Evolutionary conservation across 2,888 invertebrate genomes (phyloP), one percentile per base, ranked within the genome.

Genomic region (Parnassius orleans): DNA sequence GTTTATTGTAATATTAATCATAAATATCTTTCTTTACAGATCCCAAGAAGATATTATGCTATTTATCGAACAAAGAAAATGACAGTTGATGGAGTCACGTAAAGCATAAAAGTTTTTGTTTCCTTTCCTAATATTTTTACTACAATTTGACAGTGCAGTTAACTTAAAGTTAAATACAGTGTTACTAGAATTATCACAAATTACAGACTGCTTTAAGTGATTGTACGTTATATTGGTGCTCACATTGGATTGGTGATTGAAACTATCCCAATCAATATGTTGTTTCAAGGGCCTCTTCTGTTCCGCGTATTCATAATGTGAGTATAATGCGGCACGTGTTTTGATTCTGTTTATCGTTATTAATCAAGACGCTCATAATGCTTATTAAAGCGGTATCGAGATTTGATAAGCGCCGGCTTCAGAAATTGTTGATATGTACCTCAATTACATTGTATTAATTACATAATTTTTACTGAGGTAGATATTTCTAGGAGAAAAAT

Each of bases 231-330:
- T 14, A 42, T 19, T 44, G 47, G 52, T 59, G 33, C 55, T 53
- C 54, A 41, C 61, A 67, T 33, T 33, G 33, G 5, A 33, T 33
- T 33, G 33, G 33, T 33, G 33, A 33, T 33, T 69, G 67, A 64
- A 65, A 61, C 64, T 65, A 59, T 58, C 43, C 19, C 52, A 33
- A 65, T 65, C 77, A 80, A 71, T 75, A 85, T 82, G 83, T 70
- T 72, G 68, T 72, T 79, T 69, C 79, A 79, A 77, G 76, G 78
- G 74, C 75, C 77, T 69, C 75, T 82, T 63, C 72, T 82, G 71
- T 78, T 83, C 71, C 82, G 78, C 77, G 72, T 81, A 69, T 79
- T 80, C 63, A 77, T 81, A 70, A 81, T 86, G 90, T 89, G 66
- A 90, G 90, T 90, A 85, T 72, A 68, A 57, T 67, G 66, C 50